Conservation (phyloP, 2,888 invertebrate genomes). For the Agrochola litura region DNA sequence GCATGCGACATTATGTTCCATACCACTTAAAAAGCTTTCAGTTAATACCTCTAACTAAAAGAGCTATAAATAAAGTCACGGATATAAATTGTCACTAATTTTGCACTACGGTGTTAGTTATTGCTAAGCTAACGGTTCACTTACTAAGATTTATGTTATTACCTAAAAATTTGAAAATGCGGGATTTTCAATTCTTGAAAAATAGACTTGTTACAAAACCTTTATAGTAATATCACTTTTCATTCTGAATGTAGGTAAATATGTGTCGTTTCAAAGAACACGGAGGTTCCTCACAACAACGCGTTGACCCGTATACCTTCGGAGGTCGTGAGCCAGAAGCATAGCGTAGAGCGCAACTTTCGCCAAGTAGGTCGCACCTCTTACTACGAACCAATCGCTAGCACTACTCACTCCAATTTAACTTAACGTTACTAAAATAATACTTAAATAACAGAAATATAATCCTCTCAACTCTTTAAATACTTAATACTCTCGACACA, state of each 20-base stretch:
- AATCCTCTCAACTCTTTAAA: neutral
- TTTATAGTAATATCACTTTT: neutral
- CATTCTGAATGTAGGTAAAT: conserved; percentile 44
- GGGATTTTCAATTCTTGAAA: neutral
- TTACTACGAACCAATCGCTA: conserved; percentile 63
- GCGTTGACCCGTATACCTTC: conserved; percentile 78
- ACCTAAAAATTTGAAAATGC: neutral
- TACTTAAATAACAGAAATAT: conserved; percentile 15
- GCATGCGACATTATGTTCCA: conserved; percentile 45
- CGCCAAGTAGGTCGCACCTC: conserved; percentile 70
- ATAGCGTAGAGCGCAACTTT: conserved; percentile 70
- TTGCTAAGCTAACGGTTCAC: conserved; percentile 19
- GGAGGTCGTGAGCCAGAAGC: conserved; percentile 81
- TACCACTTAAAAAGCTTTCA: conserved; percentile 38
- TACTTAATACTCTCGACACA: neutral
- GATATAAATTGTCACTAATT: conserved; percentile 35
- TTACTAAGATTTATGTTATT: conserved; percentile 15
- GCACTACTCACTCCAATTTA: conserved; percentile 53
- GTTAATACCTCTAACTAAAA: conserved; percentile 35
- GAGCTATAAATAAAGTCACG: conserved; percentile 35
- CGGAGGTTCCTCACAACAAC: conserved; percentile 80
- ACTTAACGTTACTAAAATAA: conserved; percentile 23
- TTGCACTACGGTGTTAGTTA: conserved; percentile 19
- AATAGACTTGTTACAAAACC: neutral
- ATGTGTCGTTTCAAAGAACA: conserved; percentile 71